Percentiles rank a stretch among this genome's conserved stretches.
These are phyloP conservation scores for Sardina pilchardus DNA, from an alignment of 2,113 vertebrate species.

Conservation along the genomic window DNA sequence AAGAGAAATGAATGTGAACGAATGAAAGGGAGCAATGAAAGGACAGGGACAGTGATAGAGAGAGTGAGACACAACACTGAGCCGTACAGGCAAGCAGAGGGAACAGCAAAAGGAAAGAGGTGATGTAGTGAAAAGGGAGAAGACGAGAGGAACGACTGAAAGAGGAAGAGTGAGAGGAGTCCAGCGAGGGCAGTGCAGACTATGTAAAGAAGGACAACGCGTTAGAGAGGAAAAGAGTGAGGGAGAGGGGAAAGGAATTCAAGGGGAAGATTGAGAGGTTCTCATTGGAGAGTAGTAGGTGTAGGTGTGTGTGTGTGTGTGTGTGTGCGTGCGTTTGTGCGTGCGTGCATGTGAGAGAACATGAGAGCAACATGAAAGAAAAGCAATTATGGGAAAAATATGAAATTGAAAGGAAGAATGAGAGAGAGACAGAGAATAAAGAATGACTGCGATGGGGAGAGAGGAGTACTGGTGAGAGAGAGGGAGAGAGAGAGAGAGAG, in stretches of 20 bases:
- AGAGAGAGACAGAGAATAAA: neutral
- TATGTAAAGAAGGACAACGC: neutral
- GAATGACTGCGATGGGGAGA: neutral
- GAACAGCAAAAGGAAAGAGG: neutral
- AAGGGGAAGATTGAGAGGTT: neutral
- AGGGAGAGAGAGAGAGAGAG: too few species aligned
- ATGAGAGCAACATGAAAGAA: too few species aligned
- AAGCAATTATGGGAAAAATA: neutral
- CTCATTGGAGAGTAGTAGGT: neutral
- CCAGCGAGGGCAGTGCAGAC: neutral
- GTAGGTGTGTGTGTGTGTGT: neutral
- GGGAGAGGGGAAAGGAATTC: neutral
- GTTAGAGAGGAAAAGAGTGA: neutral
- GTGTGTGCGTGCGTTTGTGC: neutral
- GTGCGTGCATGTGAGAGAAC: too few species aligned
- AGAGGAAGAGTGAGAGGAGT: neutral
- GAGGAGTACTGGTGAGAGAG: neutral
- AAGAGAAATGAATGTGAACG: constrained; percentile 5
- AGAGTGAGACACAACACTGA: neutral
- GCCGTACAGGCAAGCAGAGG: neutral
- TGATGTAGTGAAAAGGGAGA: neutral
- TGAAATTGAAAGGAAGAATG: neutral
- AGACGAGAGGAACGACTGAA: neutral
- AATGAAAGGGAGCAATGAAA: neutral
- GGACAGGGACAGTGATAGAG: constrained; percentile 7